These are phyloP conservation scores for Acipenser oxyrinchus DNA, from an alignment of 2,797 vertebrate genomes.

Conservation along the genomic window DNA sequence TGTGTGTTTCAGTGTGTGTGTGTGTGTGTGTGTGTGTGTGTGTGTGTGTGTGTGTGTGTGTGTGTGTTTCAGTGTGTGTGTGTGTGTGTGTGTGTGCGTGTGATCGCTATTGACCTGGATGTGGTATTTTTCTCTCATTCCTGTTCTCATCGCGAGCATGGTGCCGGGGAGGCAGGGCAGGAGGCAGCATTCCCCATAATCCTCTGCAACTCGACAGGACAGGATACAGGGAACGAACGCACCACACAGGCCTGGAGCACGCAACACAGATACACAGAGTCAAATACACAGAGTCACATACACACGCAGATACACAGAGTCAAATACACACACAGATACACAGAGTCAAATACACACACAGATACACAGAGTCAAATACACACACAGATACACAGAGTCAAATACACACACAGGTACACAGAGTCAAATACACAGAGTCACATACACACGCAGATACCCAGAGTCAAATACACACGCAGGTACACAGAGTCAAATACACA, in stretches of 20 bases:
- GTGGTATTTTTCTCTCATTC: slow-evolving; percentile 52
- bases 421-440: not conserved
- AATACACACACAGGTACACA: not conserved
- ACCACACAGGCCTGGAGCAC: slow-evolving; percentile 55
- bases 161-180: slow-evolving; percentile 59
- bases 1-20: not conserved
- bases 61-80: too few relatives aligned
- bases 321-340: too few relatives aligned
- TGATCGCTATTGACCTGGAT: slow-evolving; percentile 42
- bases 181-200: slow-evolving; percentile 59
- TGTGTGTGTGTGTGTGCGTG: too few relatives aligned
- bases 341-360: not conserved
- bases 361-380: not conserved
- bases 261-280: not conserved
- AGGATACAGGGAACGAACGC: slow-evolving; percentile 62
- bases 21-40: not conserved
- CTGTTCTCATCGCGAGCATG: slow-evolving; percentile 59
- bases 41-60: too few relatives aligned
- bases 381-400: too few relatives aligned
- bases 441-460: too few relatives aligned
- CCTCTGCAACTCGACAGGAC: slow-evolving; percentile 59
- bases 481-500: too few relatives aligned
- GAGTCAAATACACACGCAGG: too few relatives aligned
- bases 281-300: too few relatives aligned
- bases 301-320: too few relatives aligned